Evolutionary conservation across 2,888 invertebrate species (phyloP), one percentile per base, ranked within the genome.

Genomic region (Dryocosmus kuriphilus): DNA sequence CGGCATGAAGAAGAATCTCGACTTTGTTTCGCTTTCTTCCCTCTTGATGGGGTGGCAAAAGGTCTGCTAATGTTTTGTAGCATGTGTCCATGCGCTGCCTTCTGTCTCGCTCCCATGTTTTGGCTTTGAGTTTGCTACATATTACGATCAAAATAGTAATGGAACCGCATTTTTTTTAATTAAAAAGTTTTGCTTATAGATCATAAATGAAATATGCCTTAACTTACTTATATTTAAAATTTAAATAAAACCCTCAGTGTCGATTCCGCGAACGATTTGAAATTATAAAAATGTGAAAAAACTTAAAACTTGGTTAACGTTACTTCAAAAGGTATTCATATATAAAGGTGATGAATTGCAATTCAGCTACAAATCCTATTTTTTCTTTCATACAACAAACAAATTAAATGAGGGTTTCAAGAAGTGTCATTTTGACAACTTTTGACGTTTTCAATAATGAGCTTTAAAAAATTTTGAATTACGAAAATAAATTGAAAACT

Each of bases 101-200:
- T 87, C 95, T 92, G 87, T 94, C 94, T 86, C 94, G 93, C 92
- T 95, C 95, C 95, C 95, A 95, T 92, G 94, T 94, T 87, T 94
- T 93, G 83, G 94, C 94, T 71, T 71, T 71, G 11, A 71, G 71
- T 87, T 94, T 94, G 88, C 94, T 94, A 87, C 76, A 92, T 91
- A 79, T 63, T 61, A 22, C 38, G 30, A 75, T 55, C 75, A 30
- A 79, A 73, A 51, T 46, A 35, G 73, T 77, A 6, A 16, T 22
- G n/a, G 60, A 55, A 74, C 27, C 3, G 8, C 11, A 11, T 38
- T 35, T 35, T 38, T 38, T 38, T 38, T 38, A 38, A 38, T 38
- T 11, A 38, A 38, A 38, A 38, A n/a, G n/a, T n/a, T n/a, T n/a
- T n/a, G n/a, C n/a, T n/a, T n/a, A n/a, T n/a, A n/a, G n/a, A n/a